phyloP scores from a whole-genome alignment of 2,113 vertebrate species.

The Pavo muticus region DNA sequence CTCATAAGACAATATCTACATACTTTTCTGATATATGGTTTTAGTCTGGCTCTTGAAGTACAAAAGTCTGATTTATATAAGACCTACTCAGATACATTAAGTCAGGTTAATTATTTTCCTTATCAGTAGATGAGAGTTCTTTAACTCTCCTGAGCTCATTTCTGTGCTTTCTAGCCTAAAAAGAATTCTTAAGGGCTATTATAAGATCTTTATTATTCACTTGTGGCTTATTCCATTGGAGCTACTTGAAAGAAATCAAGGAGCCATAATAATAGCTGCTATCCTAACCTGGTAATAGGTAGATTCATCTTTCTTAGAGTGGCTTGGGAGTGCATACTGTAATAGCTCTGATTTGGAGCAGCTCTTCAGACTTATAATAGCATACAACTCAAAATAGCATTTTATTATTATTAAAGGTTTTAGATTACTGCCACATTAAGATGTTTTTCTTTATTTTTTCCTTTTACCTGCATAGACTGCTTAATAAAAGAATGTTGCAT shows the following conservation, averaged over 20 bases:
- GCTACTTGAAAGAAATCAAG: conserved; percentile 81
- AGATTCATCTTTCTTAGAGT: conserved; percentile 79
- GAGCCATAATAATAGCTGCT: conserved; percentile 79
- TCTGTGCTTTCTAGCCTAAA: conserved; percentile 77
- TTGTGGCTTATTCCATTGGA: conserved; percentile 81
- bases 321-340: conserved; percentile 67
- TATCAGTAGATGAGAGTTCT: conserved; percentile 80
- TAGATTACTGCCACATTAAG: conserved; percentile 37
- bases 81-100: conserved; percentile 80
- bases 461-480: background rate
- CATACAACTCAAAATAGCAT: conserved; percentile 71
- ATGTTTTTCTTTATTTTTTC: background rate
- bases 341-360: conserved; percentile 77
- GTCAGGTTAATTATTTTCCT: conserved; percentile 85
- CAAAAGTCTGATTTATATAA: conserved; percentile 80
- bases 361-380: conserved; percentile 79
- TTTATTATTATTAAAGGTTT: conserved; percentile 57
- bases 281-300: conserved; percentile 79
- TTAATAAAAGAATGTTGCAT: conserved; percentile 27
- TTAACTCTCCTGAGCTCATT: conserved; percentile 81
- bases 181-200: conserved; percentile 83
- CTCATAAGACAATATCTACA: conserved; percentile 74
- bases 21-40: conserved; percentile 70
- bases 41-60: conserved; percentile 77
- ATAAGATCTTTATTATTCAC: conserved; percentile 87